Evolutionary conservation across 2,888 invertebrate genomes (phyloP).

Genomic region (Drosophila anomelani): DNA sequence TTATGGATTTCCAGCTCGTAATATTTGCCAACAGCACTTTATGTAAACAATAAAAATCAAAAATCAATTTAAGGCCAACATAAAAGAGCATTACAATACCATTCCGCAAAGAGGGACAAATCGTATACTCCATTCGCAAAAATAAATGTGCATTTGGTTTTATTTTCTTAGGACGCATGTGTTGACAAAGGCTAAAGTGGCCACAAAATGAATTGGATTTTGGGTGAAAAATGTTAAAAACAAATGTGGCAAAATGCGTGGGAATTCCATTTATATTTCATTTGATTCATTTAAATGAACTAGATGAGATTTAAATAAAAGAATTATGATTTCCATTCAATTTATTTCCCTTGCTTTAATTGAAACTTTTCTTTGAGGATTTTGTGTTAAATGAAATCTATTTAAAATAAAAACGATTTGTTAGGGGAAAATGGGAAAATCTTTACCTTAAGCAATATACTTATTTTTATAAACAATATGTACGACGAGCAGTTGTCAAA

Average conservation of each 20-base stretch:
- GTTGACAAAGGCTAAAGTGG: constrained; percentile 34
- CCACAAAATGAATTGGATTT: constrained; percentile 19
- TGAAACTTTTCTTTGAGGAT: neutral
- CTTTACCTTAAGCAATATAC: neutral
- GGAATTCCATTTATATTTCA: neutral
- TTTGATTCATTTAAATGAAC: neutral
- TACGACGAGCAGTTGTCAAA: neutral
- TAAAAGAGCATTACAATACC: constrained; percentile 22
- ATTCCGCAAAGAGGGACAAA: constrained; percentile 27
- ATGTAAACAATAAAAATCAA: constrained; percentile 57
- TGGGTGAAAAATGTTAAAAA: constrained; percentile 19
- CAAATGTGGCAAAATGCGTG: constrained; percentile 1
- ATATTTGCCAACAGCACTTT: constrained; percentile 47
- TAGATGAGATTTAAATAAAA: neutral
- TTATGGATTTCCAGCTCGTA: constrained; percentile 54
- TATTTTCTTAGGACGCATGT: constrained; percentile 44
- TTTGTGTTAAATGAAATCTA: neutral
- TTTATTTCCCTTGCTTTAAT: neutral
- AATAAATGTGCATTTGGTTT: constrained; percentile 48
- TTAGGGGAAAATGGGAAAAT: neutral
- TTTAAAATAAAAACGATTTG: neutral
- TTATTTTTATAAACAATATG: neutral
- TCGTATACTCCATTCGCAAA: constrained; percentile 23
- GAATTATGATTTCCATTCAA: neutral
- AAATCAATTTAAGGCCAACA: constrained; percentile 35